Percentiles rank a stretch among this genome's conserved stretches.
These are phyloP conservation scores for Andrena fulva DNA, from an alignment of 2,888 invertebrate genomes.

Conservation along the genomic window DNA sequence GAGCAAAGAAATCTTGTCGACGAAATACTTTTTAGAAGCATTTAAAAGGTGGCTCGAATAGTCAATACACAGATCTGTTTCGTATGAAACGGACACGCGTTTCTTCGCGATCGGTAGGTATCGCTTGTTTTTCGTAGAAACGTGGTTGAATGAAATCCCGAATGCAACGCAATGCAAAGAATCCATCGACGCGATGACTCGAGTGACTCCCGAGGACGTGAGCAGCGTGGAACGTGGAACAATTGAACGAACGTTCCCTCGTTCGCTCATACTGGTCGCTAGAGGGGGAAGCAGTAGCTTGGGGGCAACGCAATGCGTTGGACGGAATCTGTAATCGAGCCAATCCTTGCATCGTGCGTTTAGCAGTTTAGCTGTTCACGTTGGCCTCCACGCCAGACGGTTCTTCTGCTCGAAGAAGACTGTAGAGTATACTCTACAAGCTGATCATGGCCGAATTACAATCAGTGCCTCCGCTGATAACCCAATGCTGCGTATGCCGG, in stretches of 20 bases:
- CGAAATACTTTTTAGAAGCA: background rate
- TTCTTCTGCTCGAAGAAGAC: too few species aligned
- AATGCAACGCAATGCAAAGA: background rate
- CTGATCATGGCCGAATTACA: too few species aligned
- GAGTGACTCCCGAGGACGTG: background rate
- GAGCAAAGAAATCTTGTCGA: background rate
- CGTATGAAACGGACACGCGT: background rate
- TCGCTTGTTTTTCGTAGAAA: background rate
- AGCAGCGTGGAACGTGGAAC: conserved; percentile 2
- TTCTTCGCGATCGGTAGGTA: background rate
- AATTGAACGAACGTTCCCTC: background rate
- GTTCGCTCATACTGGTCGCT: background rate
- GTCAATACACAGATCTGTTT: too few species aligned
- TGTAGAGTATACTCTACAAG: too few species aligned
- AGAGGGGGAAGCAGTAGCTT: background rate
- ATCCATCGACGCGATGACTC: background rate
- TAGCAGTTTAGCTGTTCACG: background rate
- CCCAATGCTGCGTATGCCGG: too few species aligned
- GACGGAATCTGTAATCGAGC: background rate
- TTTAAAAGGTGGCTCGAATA: background rate
- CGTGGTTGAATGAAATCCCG: background rate
- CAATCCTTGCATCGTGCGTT: background rate
- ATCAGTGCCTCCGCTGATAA: too few species aligned
- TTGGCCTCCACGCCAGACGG: too few species aligned
- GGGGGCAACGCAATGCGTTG: background rate